phyloP scores from a whole-genome alignment of 2,888 invertebrate species.

The Habrosyne pyritoides region DNA sequence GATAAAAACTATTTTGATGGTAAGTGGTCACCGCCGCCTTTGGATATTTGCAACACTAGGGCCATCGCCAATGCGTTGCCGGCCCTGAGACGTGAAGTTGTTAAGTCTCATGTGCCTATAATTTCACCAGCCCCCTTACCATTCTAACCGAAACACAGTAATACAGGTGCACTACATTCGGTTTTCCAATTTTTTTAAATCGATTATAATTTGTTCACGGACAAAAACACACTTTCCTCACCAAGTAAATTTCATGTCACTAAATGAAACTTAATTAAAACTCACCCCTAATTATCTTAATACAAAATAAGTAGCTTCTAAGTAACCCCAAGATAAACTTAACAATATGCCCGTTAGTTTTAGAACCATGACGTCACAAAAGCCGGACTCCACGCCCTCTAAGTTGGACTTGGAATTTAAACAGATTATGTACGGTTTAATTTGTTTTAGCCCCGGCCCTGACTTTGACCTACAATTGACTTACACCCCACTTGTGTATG shows the following conservation, averaged over 20 bases:
- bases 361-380: not conserved
- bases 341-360: not conserved
- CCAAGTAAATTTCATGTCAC: not conserved
- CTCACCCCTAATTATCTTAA: not conserved
- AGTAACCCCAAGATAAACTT: not conserved
- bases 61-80: too few relatives aligned
- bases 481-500: not conserved
- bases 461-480: not conserved
- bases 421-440: not conserved
- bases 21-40: too few relatives aligned
- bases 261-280: not conserved
- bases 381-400: not conserved
- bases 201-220: too few relatives aligned
- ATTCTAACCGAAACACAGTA: too few relatives aligned
- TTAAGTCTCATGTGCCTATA: too few relatives aligned
- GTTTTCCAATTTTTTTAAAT: too few relatives aligned
- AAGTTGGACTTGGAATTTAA: not conserved
- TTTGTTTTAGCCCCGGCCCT: not conserved
- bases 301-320: not conserved
- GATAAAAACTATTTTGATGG: too few relatives aligned
- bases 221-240: not conserved
- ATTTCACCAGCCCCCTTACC: too few relatives aligned
- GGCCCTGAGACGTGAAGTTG: too few relatives aligned
- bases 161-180: too few relatives aligned
- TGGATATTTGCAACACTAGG: too few relatives aligned